Conservation (phyloP, 2,888 invertebrate genomes). For the Belgica antarctica region DNA sequence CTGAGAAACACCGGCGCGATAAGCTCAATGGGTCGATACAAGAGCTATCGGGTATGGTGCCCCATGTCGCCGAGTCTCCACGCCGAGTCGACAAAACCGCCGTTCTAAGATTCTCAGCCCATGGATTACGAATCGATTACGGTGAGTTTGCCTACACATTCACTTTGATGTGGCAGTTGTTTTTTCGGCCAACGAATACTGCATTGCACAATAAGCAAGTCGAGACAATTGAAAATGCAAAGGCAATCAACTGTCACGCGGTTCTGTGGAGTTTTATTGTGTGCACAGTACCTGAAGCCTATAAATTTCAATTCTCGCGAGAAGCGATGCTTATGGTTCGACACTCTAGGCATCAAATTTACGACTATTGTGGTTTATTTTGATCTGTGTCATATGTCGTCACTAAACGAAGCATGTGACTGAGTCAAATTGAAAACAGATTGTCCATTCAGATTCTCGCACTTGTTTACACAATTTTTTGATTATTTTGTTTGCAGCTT, state of each 20-base stretch:
- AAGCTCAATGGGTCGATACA: slow-evolving; percentile 82
- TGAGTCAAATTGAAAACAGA: background rate
- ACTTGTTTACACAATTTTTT: background rate
- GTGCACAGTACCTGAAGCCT: background rate
- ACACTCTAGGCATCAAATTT: no score
- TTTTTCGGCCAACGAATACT: no score
- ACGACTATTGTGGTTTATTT: background rate
- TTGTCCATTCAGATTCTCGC: background rate
- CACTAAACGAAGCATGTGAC: background rate
- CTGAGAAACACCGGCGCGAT: slow-evolving; percentile 88
- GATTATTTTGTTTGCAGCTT: slow-evolving; percentile 8
- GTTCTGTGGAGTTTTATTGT: background rate
- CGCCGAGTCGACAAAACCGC: slow-evolving; percentile 89
- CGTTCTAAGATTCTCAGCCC: slow-evolving; percentile 80
- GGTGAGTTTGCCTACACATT: slow-evolving; percentile 49
- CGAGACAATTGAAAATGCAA: background rate
- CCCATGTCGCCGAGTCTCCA: slow-evolving; percentile 77
- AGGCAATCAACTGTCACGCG: background rate
- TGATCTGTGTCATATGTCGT: no score
- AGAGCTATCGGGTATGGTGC: slow-evolving; percentile 76
- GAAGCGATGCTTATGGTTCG: background rate
- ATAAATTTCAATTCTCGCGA: background rate
- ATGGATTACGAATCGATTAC: slow-evolving; percentile 78
- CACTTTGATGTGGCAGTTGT: background rate
- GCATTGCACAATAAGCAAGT: background rate